Conservation (phyloP, 2,888 invertebrate species). For the Drosophila eohydei region DNA sequence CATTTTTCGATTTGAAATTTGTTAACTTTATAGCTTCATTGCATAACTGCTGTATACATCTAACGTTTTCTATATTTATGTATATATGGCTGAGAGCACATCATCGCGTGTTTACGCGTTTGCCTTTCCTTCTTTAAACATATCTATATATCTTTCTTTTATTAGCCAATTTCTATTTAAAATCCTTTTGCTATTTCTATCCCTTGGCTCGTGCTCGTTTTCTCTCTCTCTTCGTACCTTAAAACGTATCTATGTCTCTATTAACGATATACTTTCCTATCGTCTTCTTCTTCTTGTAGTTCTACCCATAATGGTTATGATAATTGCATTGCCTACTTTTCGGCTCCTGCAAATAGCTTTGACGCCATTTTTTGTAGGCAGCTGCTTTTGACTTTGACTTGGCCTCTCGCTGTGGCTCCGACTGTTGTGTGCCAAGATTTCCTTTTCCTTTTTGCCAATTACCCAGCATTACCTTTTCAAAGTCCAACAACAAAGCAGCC, state of each 20-base stretch:
- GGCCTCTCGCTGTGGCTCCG: constrained; percentile 13
- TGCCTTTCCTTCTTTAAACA: neutral
- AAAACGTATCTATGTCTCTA: constrained; percentile 5
- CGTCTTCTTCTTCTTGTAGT: neutral
- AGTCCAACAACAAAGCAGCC: neutral
- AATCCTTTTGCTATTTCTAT: neutral
- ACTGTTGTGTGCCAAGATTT: constrained; percentile 2
- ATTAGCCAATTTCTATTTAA: constrained; percentile 4
- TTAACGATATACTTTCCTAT: neutral
- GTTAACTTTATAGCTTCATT: neutral
- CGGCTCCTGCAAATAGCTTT: constrained; percentile 29
- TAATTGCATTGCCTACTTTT: constrained; percentile 56
- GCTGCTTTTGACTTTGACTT: constrained; percentile 16
- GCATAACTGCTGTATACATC: neutral
- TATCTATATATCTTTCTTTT: constrained; percentile 1
- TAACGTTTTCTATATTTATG: neutral
- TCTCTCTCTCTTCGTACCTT: neutral
- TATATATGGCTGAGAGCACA: neutral
- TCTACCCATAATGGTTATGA: constrained; percentile 46
- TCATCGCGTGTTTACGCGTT: neutral
- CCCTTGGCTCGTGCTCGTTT: neutral
- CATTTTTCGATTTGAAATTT: neutral
- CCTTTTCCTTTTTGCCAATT: constrained; percentile 33
- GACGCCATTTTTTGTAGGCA: constrained; percentile 37
- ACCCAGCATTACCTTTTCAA: constrained; percentile 28